Conservation (phyloP, 2,888 invertebrate species). For the Cryptosula pallasiana region DNA sequence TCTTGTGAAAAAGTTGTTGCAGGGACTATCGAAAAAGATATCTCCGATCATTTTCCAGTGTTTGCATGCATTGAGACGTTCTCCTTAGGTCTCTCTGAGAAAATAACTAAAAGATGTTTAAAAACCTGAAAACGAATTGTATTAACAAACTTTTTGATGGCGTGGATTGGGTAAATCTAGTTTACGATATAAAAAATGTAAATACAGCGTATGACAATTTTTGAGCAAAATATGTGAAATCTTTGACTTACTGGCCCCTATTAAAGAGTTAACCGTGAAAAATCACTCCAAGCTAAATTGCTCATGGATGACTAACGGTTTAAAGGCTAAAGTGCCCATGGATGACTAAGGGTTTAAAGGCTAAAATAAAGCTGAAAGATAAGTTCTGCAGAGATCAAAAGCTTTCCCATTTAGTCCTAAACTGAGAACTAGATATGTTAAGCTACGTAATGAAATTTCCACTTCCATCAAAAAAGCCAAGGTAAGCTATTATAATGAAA, state of each 20-base stretch:
- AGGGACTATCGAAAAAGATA: not conserved
- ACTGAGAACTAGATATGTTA: not conserved
- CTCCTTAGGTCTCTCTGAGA: not conserved
- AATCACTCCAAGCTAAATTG: not conserved
- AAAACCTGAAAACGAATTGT: not conserved
- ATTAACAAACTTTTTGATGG: not conserved
- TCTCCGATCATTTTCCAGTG: slow-evolving; percentile 4
- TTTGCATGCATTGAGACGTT: not conserved
- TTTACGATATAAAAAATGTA: not conserved
- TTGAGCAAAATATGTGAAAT: not conserved
- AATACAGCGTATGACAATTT: slow-evolving; percentile 6
- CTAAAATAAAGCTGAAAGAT: not conserved
- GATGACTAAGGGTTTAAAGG: not conserved
- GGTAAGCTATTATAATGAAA: not conserved
- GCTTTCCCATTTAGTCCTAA: slow-evolving; percentile 7
- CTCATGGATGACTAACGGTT: not conserved
- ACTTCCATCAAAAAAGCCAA: not conserved
- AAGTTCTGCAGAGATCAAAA: not conserved
- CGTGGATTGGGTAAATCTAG: not conserved
- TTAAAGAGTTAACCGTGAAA: not conserved
- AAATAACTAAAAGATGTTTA: not conserved
- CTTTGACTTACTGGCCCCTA: not conserved
- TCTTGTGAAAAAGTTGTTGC: not conserved
- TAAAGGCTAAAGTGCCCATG: not conserved
- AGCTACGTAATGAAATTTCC: not conserved